Evolutionary conservation across 2,113 vertebrate species (phyloP), one percentile per base, ranked within the genome.

Genomic region (Nibea coibor): DNA sequence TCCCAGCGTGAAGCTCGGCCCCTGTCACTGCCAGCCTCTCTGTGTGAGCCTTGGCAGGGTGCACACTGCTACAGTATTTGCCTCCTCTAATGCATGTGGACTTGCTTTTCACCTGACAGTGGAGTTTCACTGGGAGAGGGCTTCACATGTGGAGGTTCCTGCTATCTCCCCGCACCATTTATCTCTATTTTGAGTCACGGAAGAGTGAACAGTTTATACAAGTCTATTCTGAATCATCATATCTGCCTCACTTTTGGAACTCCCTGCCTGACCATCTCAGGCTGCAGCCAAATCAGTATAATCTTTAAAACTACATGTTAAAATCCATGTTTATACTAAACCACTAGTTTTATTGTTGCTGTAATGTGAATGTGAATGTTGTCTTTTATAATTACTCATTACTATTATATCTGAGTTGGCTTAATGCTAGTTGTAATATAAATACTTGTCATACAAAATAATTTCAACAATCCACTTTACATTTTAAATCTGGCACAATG

Each of bases 91-190:
- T 77, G 50, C 78, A 67, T 59, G 73, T 56, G 14, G 69, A 88
- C 77, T 80, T 68, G 84, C 63, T 83, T 81, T 83, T 90, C 75
- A 63, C 65, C 56, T 54, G 31, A 63, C 79, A 75, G 68, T 39
- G 48, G 80, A 39, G 72, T 57, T 81, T 71, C 31, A 68, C 43
- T 56, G 50, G 19, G 35, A 75, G 39, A 64, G 47, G 17, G 73
- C 28, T 15, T 26, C 75, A 77, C 51, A 78, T 63, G 28, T 77
- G 63, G 58, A 64, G 47, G 69, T 24, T 59, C 65, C 47, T 71
- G 50, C 72, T 35, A 67, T 75, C 64, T 54, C 35, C 57, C 26
- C 39, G 51, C 43, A 64, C 19, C 50, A 72, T 69, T 75, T 85
- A 65, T 50, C 47, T 86, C 58, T 73, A 72, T 81, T 80, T 75